Evolutionary conservation across 1,140 invertebrate species (phyloP).

Genomic region (Condylostylus longicornis): DNA sequence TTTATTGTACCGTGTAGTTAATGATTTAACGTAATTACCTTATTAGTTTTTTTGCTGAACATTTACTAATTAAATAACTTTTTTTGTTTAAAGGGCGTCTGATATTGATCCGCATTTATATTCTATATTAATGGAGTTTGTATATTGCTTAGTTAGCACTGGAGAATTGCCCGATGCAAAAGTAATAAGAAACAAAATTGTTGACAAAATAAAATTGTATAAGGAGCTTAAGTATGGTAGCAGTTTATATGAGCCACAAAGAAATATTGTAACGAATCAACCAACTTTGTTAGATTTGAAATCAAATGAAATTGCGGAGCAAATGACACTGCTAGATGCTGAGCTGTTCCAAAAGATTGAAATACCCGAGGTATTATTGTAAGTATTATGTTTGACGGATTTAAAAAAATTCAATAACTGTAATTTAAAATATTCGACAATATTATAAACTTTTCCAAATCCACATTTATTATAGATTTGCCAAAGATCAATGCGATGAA

Average conservation of each 20-base stretch:
- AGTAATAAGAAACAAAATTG: conserved; percentile 71
- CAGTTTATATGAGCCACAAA: conserved; percentile 10
- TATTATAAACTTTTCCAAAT: too few species aligned
- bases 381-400: too few species aligned
- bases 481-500: conserved; percentile 92
- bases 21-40: conserved; percentile 75
- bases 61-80: conserved; percentile 1
- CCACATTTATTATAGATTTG: too few species aligned
- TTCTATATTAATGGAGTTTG: conserved; percentile 73
- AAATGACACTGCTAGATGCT: conserved; percentile 94
- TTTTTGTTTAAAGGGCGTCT: conserved; percentile 45
- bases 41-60: background rate
- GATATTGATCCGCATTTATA: conserved; percentile 65
- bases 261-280: conserved; percentile 8
- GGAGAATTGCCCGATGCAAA: conserved; percentile 78
- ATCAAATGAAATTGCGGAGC: conserved; percentile 71
- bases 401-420: too few species aligned
- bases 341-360: conserved; percentile 94
- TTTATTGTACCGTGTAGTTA: conserved; percentile 78
- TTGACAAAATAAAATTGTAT: conserved; percentile 51
- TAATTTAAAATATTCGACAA: too few species aligned
- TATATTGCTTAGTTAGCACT: conserved; percentile 74
- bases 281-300: conserved; percentile 77
- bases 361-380: conserved; percentile 87
- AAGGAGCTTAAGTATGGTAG: conserved; percentile 18